Percentiles rank a stretch among this genome's conserved stretches.
Evolutionary conservation across 1,140 invertebrate genomes (phyloP).

Genomic region (Brevipalpus yothersi): DNA sequence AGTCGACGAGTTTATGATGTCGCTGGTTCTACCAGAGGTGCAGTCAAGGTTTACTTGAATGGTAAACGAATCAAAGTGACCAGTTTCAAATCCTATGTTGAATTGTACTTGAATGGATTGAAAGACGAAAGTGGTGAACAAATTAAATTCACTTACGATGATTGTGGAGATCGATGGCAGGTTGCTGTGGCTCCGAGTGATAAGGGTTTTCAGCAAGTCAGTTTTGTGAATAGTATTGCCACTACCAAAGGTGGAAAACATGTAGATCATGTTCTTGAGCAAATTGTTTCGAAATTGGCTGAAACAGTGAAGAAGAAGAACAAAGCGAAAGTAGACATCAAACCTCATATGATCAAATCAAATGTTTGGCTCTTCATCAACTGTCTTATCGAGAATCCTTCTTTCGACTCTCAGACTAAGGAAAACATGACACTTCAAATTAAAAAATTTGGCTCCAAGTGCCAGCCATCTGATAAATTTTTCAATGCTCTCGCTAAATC

Average conservation of each 20-base stretch:
- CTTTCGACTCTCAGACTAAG: constrained; percentile 99
- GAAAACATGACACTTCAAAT: constrained; percentile 81
- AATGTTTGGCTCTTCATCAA: constrained; percentile 98
- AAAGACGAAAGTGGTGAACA: constrained; percentile 54
- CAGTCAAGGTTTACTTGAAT: constrained; percentile 80
- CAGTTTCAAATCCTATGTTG: constrained; percentile 89
- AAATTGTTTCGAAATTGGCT: constrained; percentile 57
- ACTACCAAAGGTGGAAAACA: constrained; percentile 96
- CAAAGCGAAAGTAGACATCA: constrained; percentile 48
- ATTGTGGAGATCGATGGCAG: constrained; percentile 73
- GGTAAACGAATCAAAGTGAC: constrained; percentile 59
- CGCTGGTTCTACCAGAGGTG: constrained; percentile 56
- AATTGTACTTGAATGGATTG: constrained; percentile 59
- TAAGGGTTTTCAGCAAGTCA: constrained; percentile 84
- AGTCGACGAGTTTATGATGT: constrained; percentile 82
- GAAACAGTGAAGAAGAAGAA: constrained; percentile 78
- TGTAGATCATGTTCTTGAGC: constrained; percentile 80
- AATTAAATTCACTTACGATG: constrained; percentile 67
- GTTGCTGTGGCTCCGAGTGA: constrained; percentile 66
- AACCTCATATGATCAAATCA: constrained; percentile 62
- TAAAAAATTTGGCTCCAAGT: constrained; percentile 92
- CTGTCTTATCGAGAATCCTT: constrained; percentile 94
- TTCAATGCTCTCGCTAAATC: constrained; percentile 49
- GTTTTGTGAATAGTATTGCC: constrained; percentile 97
- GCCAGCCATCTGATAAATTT: constrained; percentile 69